phyloP scores from a whole-genome alignment of 2,797 vertebrate genomes.

The Falco concolor region DNA sequence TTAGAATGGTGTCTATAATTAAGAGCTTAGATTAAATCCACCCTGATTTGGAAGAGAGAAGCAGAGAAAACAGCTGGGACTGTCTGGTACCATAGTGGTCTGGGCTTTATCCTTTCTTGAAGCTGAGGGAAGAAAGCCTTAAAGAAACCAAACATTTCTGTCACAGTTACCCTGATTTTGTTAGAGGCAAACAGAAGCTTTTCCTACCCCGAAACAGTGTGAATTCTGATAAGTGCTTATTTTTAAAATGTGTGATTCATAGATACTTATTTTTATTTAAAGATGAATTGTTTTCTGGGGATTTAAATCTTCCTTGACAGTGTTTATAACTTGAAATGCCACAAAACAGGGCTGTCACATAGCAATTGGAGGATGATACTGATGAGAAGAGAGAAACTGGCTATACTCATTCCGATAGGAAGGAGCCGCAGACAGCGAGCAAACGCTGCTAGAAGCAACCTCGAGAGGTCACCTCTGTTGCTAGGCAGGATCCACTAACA shows the following conservation, averaged over 20 bases:
- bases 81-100: neutral
- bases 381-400: neutral
- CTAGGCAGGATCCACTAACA: slow-evolving; percentile 20
- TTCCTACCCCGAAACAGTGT: neutral
- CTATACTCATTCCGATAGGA: neutral
- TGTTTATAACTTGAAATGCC: slow-evolving; percentile 13
- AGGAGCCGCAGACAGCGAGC: neutral
- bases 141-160: neutral
- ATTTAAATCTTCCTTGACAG: slow-evolving; percentile 15
- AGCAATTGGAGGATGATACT: neutral
- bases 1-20: slow-evolving; percentile 20
- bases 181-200: slow-evolving; percentile 1
- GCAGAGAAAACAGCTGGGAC: neutral
- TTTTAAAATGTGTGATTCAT: slow-evolving; percentile 30
- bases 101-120: neutral
- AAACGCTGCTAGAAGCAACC: neutral
- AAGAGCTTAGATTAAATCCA: slow-evolving; percentile 32
- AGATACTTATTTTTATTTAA: slow-evolving; percentile 16
- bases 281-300: neutral
- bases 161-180: neutral
- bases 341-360: slow-evolving; percentile 6
- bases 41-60: neutral
- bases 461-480: slow-evolving; percentile 49
- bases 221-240: slow-evolving; percentile 16
- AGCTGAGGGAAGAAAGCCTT: neutral